Conservation (phyloP, 2,797 vertebrate genomes). For the Microchirus variegatus region DNA sequence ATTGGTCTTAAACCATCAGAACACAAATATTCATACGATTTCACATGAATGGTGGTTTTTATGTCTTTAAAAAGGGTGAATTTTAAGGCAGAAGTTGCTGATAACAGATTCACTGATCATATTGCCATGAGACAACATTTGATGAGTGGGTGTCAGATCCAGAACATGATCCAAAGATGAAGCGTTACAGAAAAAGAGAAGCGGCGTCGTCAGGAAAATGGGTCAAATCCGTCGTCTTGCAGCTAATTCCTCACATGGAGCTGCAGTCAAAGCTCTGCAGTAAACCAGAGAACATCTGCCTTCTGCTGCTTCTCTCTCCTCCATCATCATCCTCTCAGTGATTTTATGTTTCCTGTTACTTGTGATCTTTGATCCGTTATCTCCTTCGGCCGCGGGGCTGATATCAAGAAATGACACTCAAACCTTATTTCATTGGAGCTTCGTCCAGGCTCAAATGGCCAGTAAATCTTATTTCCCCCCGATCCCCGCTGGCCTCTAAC, state of each 20-base stretch:
- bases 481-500: constrained; percentile 48
- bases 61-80: no score
- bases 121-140: no score
- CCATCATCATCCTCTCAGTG: constrained; percentile 26
- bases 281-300: not conserved
- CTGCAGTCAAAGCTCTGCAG: not conserved
- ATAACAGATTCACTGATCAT: no score
- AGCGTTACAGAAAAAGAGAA: not conserved
- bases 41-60: no score
- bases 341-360: constrained; percentile 43
- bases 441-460: constrained; percentile 43
- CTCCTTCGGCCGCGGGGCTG: constrained; percentile 35
- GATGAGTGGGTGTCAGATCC: no score
- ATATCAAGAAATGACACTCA: constrained; percentile 62
- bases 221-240: not conserved
- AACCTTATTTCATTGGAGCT: constrained; percentile 62
- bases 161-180: no score
- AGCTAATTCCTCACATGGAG: constrained; percentile 2
- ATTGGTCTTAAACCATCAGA: no score
- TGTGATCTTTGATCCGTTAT: constrained; percentile 56
- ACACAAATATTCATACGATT: no score
- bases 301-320: no score
- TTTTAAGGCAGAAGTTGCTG: no score
- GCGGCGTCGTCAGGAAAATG: not conserved
- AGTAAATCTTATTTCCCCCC: constrained; percentile 61